Percentiles rank a stretch among this genome's conserved stretches.
These are phyloP conservation scores for Thecophora atra DNA, from an alignment of 2,888 invertebrate species.

Conservation along the genomic window DNA sequence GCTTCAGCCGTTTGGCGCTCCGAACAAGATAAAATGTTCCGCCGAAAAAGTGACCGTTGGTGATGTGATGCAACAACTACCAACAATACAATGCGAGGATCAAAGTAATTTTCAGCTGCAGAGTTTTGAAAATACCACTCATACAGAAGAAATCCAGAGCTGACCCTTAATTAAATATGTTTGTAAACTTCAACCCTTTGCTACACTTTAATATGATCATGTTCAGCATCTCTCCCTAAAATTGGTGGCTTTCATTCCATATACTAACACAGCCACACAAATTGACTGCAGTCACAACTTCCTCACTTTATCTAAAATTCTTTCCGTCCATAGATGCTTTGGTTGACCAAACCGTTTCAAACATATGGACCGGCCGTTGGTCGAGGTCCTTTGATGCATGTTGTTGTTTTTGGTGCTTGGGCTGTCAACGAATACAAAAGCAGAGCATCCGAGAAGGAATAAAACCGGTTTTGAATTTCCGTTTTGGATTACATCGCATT, in stretches of 20 bases:
- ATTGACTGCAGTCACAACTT: not conserved
- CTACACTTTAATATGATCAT: not conserved
- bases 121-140: constrained; percentile 9
- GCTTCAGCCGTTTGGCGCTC: not conserved
- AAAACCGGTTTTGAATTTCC: constrained; percentile 32
- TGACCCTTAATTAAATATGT: constrained; percentile 38
- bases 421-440: not conserved
- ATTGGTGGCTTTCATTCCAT: constrained; percentile 1
- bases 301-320: not conserved
- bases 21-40: not conserved
- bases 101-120: constrained; percentile 41
- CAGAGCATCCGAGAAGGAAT: constrained; percentile 1
- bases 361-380: constrained; percentile 20
- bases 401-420: not conserved
- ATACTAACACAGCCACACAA: not conserved
- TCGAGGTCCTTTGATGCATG: not conserved
- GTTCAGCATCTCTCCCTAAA: not conserved
- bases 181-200: constrained; percentile 37
- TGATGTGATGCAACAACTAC: constrained; percentile 28
- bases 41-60: constrained; percentile 24
- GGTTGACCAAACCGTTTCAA: constrained; percentile 29
- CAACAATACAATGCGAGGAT: constrained; percentile 21
- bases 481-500: constrained; percentile 1
- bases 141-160: constrained; percentile 9
- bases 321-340: not conserved